A percentile compares a stretch with the other conserved stretches of the same genome.
Conservation (phyloP, 2,113 vertebrate species). For the Cyanistes caeruleus region DNA sequence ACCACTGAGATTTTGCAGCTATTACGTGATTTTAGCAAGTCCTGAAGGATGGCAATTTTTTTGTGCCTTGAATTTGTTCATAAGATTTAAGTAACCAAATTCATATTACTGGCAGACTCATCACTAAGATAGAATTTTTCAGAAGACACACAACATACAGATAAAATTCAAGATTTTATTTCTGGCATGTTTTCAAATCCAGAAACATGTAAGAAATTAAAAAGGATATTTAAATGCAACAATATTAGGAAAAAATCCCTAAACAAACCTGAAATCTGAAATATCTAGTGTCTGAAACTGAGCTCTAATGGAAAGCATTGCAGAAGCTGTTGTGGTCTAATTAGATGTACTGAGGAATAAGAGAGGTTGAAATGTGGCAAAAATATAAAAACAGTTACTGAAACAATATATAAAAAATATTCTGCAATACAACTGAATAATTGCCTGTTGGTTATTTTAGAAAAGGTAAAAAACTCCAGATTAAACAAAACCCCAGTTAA, state of each 20-base stretch:
- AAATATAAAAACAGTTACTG: background rate
- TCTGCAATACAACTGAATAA: background rate
- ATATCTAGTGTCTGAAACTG: background rate
- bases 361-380: background rate
- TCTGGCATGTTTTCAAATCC: background rate
- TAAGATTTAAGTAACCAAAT: background rate
- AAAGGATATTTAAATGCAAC: background rate
- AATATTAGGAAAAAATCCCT: background rate
- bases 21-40: background rate
- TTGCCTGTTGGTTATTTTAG: background rate
- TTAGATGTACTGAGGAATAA: background rate
- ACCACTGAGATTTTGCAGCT: background rate
- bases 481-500: background rate
- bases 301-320: background rate
- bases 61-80: background rate
- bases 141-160: background rate
- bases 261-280: background rate
- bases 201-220: background rate
- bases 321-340: background rate
- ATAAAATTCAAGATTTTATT: background rate
- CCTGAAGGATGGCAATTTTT: background rate
- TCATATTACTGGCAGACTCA: background rate
- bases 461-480: background rate
- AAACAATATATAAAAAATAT: background rate
- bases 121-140: background rate